Base-by-base conservation (phyloP, 2,797 vertebrate genomes). In the Apogon hyalosoma region DNA sequence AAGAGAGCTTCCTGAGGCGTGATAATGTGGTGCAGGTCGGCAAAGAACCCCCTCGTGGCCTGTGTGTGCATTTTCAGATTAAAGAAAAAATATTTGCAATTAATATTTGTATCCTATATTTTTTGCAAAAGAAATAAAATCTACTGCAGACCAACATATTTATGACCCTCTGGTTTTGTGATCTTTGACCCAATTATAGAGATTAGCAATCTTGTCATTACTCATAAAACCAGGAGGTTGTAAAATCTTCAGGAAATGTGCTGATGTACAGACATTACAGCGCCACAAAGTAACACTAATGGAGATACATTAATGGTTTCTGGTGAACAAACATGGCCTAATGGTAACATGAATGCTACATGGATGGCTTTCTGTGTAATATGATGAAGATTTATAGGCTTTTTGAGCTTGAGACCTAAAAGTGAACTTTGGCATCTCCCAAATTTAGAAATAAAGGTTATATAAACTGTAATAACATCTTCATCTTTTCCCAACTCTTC, bases 151-250 rank as follows among this genome's bases (percentile, higher is more conserved):
- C 24, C 24, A 28, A 2, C 24, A 28, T 28, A 28, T 28, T 28
- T 2, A 15, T 11, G 21, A 43, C 4, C 19, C 49, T 48, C 48
- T 43, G 47, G 36, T 19, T 65, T 48, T 54, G 51, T 56, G 24
- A 8, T 7, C 58, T 75, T 36, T 64, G 55, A 68, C 61, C 38
- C 78, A 39, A 49, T 18, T 21, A 10, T 1, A n/a, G 18, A 12
- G 24, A 31, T 19, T 6, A 10, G n/a, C 68, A 45, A 71, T 69
- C 31, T 52, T 72, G 52, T 50, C 75, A 84, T 82, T 42, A 45
- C 40, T 64, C 61, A 63, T 66, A 33, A 77, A 73, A 42, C 59
- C 48, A 33, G 58, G n/a, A 63, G 75, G 59, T 62, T 72, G 33
- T 47, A 21, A 49, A 41, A 51, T 28, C n/a, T 62, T 3, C 2